These are phyloP conservation scores for Styela clava DNA, from an alignment of 23 tunicate species.

Conservation along the genomic window DNA sequence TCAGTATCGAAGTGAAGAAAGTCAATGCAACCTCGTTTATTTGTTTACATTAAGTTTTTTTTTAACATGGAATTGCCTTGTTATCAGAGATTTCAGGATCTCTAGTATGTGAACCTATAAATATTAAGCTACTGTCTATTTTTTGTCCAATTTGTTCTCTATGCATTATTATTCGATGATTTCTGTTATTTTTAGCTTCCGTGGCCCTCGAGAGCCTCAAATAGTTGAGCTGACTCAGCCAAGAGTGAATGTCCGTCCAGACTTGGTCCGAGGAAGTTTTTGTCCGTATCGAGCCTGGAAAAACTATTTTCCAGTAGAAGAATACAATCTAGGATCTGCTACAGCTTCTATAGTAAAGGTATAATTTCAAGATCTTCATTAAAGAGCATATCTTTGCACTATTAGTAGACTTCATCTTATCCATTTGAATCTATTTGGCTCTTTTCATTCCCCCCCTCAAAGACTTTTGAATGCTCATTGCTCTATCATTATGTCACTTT, in stretches of 20 bases:
- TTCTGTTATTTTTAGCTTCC: neutral
- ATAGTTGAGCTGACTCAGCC: conserved; percentile 30
- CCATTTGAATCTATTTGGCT: too few relatives aligned
- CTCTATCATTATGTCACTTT: neutral
- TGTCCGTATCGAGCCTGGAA: conserved; percentile 92
- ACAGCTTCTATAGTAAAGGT: conserved; percentile 67
- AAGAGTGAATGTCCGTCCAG: conserved; percentile 69
- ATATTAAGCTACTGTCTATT: too few relatives aligned
- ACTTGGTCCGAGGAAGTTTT: conserved; percentile 13
- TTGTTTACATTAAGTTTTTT: too few relatives aligned
- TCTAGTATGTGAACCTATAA: too few relatives aligned
- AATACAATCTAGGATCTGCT: conserved; percentile 39
- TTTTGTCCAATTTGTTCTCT: too few relatives aligned
- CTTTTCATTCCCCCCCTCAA: neutral
- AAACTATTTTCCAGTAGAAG: conserved; percentile 86
- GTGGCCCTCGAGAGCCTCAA: conserved; percentile 7
- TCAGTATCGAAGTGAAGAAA: too few relatives aligned
- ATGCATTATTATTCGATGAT: too few relatives aligned
- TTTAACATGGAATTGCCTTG: too few relatives aligned
- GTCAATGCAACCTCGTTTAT: too few relatives aligned
- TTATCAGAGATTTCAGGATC: too few relatives aligned
- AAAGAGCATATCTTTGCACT: neutral
- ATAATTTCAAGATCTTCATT: too few relatives aligned
- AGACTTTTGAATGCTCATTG: neutral
- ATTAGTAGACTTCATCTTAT: neutral